These are phyloP conservation scores for Sinotaia quadrata DNA, from an alignment of 2,888 invertebrate genomes.

Conservation along the genomic window DNA sequence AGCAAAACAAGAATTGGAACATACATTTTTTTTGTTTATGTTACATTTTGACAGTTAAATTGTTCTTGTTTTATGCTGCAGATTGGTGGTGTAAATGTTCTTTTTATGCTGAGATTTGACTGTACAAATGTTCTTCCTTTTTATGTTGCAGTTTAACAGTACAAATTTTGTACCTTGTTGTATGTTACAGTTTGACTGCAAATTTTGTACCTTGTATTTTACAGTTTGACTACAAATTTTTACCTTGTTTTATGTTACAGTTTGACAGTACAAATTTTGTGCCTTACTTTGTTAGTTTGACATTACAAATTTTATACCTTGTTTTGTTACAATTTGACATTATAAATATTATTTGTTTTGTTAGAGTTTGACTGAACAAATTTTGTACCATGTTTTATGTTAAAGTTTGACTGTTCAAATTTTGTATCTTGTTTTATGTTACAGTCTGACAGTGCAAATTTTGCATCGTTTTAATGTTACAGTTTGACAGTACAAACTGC, in stretches of 20 bases:
- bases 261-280: too few relatives aligned
- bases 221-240: not conserved
- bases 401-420: not conserved
- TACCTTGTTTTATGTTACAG: not conserved
- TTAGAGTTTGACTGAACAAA: not conserved
- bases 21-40: too few relatives aligned
- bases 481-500: slow-evolving; percentile 30
- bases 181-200: not conserved
- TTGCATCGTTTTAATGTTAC: not conserved
- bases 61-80: too few relatives aligned
- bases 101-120: too few relatives aligned
- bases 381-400: not conserved
- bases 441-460: not conserved
- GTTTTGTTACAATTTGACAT: not conserved
- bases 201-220: not conserved
- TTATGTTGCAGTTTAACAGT: too few relatives aligned
- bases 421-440: not conserved
- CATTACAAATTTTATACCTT: too few relatives aligned
- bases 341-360: not conserved
- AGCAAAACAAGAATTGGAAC: too few relatives aligned
- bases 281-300: too few relatives aligned
- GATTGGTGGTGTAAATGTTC: too few relatives aligned
- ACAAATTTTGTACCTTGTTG: too few relatives aligned
- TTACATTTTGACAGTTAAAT: too few relatives aligned
- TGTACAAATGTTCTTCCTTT: too few relatives aligned